Evolutionary conservation across 1,140 invertebrate species (phyloP).

Genomic region (Galendromus occidentalis): DNA sequence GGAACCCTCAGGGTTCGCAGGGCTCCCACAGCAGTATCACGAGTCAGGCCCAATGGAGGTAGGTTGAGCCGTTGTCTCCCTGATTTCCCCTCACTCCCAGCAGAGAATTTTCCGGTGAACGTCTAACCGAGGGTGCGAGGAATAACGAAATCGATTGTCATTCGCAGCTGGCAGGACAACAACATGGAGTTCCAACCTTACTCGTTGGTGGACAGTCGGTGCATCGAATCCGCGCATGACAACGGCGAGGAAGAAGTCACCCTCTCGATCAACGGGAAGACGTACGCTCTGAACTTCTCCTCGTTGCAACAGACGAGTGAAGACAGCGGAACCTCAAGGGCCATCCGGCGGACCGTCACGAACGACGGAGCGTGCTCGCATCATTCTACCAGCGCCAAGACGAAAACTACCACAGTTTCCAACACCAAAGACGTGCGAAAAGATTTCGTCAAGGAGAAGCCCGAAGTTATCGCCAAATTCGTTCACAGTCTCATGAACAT

Average conservation of each 20-base stretch:
- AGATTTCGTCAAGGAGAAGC: conserved; percentile 42
- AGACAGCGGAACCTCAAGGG: conserved; percentile 74
- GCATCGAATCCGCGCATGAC: conserved; percentile 43
- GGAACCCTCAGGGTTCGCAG: conserved; percentile 34
- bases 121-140: no score
- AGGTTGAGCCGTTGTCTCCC: no score
- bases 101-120: no score
- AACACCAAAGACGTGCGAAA: conserved; percentile 37
- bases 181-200: conserved; percentile 6
- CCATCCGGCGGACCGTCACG: conserved; percentile 50
- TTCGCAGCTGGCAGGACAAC: conserved; percentile 1
- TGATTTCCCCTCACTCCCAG: no score
- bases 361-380: neutral
- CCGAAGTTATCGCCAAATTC: conserved; percentile 49
- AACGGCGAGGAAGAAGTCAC: conserved; percentile 85
- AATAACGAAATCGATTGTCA: no score
- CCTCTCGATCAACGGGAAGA: conserved; percentile 66
- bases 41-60: neutral
- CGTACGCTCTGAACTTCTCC: conserved; percentile 86
- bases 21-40: conserved; percentile 11
- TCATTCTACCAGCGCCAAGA: conserved; percentile 10
- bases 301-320: conserved; percentile 97
- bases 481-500: conserved; percentile 67
- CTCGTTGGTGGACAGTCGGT: conserved; percentile 17
- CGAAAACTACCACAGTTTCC: neutral